phyloP scores from a whole-genome alignment of 2,113 vertebrate species.

The Spheniscus mendiculus region DNA sequence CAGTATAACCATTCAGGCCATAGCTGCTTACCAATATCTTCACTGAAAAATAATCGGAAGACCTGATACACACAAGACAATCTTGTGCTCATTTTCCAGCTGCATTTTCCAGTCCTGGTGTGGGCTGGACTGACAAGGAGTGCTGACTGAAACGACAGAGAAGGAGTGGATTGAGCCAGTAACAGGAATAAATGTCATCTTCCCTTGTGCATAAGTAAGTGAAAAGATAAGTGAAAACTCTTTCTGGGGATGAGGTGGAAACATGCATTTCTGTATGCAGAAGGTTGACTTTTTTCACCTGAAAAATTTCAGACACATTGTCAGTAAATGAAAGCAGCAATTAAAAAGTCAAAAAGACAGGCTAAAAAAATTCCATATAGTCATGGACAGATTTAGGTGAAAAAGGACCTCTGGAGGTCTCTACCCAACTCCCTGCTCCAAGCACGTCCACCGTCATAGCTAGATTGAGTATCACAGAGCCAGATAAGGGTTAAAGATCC shows the following conservation, averaged over 20 bases:
- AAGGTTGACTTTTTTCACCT: neutral
- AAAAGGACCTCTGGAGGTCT: neutral
- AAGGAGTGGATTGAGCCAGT: neutral
- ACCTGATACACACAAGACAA: neutral
- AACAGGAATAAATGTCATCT: neutral
- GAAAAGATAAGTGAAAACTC: neutral
- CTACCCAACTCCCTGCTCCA: neutral
- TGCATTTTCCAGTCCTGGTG: neutral
- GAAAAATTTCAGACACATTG: neutral
- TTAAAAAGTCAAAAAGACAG: neutral
- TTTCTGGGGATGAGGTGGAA: neutral
- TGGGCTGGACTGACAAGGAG: neutral
- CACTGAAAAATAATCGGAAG: neutral
- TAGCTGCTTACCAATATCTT: neutral
- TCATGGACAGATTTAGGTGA: neutral
- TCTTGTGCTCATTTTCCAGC: neutral
- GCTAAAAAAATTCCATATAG: neutral
- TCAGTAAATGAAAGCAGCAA: neutral
- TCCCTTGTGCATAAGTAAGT: neutral
- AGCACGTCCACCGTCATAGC: accelerated
- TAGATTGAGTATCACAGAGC: neutral
- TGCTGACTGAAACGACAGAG: neutral
- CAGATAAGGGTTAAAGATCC: neutral
- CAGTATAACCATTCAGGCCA: neutral
- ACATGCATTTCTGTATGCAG: neutral